These are phyloP conservation scores for Diachasma alloeum DNA, from an alignment of 1,140 invertebrate genomes.

Conservation along the genomic window DNA sequence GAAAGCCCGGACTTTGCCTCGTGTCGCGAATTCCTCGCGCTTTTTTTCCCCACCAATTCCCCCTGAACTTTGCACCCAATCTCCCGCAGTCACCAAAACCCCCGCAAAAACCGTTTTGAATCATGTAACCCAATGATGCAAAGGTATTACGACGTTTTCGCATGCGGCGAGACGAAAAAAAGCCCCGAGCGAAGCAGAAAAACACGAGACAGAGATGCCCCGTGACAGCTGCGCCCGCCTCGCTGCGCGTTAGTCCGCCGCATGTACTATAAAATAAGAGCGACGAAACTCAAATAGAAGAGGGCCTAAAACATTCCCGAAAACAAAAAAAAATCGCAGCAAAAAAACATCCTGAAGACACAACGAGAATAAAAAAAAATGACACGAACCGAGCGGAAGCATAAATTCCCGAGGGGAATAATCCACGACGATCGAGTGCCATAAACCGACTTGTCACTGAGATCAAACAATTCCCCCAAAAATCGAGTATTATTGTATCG, in stretches of 20 bases:
- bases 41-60: neutral
- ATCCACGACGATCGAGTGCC: no score
- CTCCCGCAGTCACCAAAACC: neutral
- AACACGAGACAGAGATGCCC: conserved; percentile 4
- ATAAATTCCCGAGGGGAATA: no score
- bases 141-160: neutral
- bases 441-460: no score
- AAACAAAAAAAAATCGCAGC: neutral
- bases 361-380: no score
- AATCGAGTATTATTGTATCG: neutral
- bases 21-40: neutral
- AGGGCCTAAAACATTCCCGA: conserved; percentile 11
- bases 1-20: neutral
- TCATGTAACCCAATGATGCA: neutral
- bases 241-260: neutral
- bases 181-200: neutral
- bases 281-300: neutral
- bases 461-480: no score
- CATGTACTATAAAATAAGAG: neutral
- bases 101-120: neutral
- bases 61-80: neutral
- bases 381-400: no score
- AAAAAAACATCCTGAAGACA: no score
- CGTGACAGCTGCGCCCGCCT: conserved; percentile 28
- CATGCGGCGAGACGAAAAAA: neutral